Percentiles rank a stretch among this genome's conserved stretches.
phyloP scores from a whole-genome alignment of 2,113 vertebrate species.

The Chionis minor region DNA sequence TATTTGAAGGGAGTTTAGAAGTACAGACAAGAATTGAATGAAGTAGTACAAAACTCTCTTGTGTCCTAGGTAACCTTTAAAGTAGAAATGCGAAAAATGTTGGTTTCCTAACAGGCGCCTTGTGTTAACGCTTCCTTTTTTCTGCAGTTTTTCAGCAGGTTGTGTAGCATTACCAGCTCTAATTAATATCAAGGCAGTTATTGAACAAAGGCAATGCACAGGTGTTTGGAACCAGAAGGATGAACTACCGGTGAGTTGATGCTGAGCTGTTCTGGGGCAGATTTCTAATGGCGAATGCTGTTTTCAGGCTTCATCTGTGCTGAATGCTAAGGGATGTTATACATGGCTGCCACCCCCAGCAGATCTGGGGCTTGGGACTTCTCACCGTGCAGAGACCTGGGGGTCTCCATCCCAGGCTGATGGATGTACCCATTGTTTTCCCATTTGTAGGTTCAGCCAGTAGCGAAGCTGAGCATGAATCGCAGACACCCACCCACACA shows the following conservation, averaged over 20 bases:
- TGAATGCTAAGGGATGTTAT: not conserved
- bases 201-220: conserved; percentile 86
- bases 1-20: not conserved
- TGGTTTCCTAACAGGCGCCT: not conserved
- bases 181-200: conserved; percentile 88
- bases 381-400: not conserved
- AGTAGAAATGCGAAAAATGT: not conserved
- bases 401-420: fast-evolving
- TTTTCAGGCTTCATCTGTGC: not conserved
- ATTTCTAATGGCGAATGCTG: not conserved
- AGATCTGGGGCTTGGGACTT: not conserved
- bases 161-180: conserved; percentile 85
- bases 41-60: not conserved
- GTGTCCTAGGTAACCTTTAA: not conserved
- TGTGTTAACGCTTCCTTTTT: not conserved
- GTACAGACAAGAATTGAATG: not conserved
- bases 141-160: conserved; percentile 83
- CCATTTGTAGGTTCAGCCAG: not conserved
- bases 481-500: not conserved
- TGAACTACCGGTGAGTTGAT: conserved; percentile 81
- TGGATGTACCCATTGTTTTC: not conserved
- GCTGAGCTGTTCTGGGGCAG: not conserved
- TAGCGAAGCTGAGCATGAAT: not conserved
- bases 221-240: conserved; percentile 90
- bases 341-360: not conserved